A percentile compares a stretch with the other conserved stretches of the same genome.
Conservation (phyloP, 2,888 invertebrate genomes). For the Euproctis similis region DNA sequence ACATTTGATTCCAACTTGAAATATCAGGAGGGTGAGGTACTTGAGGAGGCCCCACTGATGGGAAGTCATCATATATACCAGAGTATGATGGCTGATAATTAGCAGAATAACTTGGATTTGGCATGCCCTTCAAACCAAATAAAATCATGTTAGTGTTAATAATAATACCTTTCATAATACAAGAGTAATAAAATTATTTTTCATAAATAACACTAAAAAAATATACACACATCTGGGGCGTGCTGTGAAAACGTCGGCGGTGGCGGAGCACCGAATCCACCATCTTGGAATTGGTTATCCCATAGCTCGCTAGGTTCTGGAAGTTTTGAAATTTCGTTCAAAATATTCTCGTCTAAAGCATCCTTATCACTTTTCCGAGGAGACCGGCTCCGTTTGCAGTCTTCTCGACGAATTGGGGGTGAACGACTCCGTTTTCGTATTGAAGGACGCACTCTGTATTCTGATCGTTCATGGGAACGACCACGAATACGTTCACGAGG, state of each 20-base stretch:
- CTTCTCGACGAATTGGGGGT: constrained; percentile 6
- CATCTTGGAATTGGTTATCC: constrained; percentile 57
- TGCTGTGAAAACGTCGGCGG: constrained; percentile 27
- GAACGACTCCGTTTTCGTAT: constrained; percentile 45
- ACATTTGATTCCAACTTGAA: constrained; percentile 60
- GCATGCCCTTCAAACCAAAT: constrained; percentile 20
- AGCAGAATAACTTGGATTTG: constrained; percentile 27
- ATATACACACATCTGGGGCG: constrained; percentile 35
- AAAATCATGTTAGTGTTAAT: too few species aligned
- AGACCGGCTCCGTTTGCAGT: constrained; percentile 38
- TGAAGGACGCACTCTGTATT: constrained; percentile 23
- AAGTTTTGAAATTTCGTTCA: constrained; percentile 59
- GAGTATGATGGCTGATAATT: constrained; percentile 50
- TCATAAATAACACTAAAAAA: background rate
- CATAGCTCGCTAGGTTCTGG: constrained; percentile 64
- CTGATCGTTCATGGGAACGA: constrained; percentile 26
- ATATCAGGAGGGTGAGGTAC: constrained; percentile 41
- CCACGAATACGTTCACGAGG: constrained; percentile 32
- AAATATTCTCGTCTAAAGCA: constrained; percentile 55
- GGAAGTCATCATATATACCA: constrained; percentile 61
- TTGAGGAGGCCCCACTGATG: constrained; percentile 26
- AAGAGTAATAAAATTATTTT: background rate
- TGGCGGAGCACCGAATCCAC: constrained; percentile 27
- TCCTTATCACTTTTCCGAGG: constrained; percentile 57
- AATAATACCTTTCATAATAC: background rate